Percentiles rank a stretch among this genome's conserved stretches.
Evolutionary conservation across 2,113 vertebrate species (phyloP).

Genomic region (Chroicocephalus ridibundus): DNA sequence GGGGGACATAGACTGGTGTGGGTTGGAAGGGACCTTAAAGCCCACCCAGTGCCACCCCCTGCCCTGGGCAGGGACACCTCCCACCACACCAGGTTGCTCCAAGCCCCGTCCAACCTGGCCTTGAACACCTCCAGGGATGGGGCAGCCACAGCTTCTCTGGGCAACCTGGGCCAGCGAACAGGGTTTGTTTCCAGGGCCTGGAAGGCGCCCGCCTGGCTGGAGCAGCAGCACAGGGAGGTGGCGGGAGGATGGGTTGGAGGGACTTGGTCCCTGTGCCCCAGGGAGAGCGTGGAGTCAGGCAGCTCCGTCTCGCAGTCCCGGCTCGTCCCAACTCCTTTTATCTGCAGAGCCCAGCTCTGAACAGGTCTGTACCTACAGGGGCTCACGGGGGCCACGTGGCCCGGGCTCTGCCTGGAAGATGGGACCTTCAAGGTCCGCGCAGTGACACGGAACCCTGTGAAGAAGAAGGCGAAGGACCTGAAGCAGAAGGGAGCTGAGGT

Average conservation of each 20-base stretch:
- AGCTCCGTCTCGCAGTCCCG: fast-evolving
- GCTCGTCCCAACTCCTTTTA: too few relatives aligned
- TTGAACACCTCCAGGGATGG: background rate
- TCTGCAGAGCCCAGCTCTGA: background rate
- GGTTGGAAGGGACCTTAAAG: background rate
- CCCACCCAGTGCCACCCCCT: background rate
- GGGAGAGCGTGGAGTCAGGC: fast-evolving
- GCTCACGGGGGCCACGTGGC: slow-evolving; percentile 68
- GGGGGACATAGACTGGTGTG: background rate
- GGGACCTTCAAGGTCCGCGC: slow-evolving; percentile 61
- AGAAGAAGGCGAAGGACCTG: slow-evolving; percentile 45
- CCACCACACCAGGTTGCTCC: background rate
- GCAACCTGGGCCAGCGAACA: background rate
- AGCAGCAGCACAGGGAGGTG: background rate
- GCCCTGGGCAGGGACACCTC: background rate
- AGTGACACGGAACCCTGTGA: slow-evolving; percentile 45
- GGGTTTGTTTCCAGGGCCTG: background rate
- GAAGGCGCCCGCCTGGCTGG: background rate
- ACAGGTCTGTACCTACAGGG: background rate
- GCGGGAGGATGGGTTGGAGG: background rate
- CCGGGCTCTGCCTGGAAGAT: slow-evolving; percentile 59
- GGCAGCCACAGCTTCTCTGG: background rate
- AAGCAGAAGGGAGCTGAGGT: slow-evolving; percentile 63
- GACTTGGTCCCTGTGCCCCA: background rate
- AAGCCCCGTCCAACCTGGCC: background rate